Base-by-base conservation (phyloP, 1,140 invertebrate species). In the Saccostrea cuccullata region DNA sequence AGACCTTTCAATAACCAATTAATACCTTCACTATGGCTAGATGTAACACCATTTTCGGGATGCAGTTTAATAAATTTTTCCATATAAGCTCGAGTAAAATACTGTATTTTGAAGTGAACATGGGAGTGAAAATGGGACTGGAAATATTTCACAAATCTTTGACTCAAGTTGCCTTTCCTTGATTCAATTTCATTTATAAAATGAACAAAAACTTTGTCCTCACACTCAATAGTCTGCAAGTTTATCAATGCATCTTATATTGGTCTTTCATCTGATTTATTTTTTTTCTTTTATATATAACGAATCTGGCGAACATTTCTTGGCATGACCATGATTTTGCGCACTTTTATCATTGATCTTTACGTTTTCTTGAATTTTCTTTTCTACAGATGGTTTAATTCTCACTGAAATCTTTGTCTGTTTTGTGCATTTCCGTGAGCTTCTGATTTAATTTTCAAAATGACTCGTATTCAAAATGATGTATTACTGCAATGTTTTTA, bases 1-100 rank as follows among this genome's bases (percentile, higher is more conserved):
- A 77, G 70, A 8, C 8, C 8, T 77, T 77, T 77, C 8, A 77
- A 3, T 12, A 77, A n/a, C 70, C 70, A 77, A 6, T 77, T 77
- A n/a, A 2, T 15, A 77, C 70, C n/a, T 5, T 77, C 8, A 1
- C 30, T 2, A 0, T 77, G 70, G 30, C 8, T 12, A 36, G 8
- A 77, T 77, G 70, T 77, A 2, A 77, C 70, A 77, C 70, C 70
- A n/a, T 77, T 77, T 36, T 77, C 70, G n/a, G n/a, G 70, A 36
- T 77, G 70, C 30, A 77, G 70, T 77, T 0, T 26, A 12, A 77
- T 11, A 1, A 77, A 4, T 77, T 77, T 77, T 36, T 77, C 70
- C 1, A 77, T 8, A 77, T 77, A 3, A n/a, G 70, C 70, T 2
- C 70, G 70, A 26, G 70, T 6, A 77, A 77, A 77, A 77, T 77